Conservation (phyloP, 2,888 invertebrate species). For the Elaeidobius kamerunicus region DNA sequence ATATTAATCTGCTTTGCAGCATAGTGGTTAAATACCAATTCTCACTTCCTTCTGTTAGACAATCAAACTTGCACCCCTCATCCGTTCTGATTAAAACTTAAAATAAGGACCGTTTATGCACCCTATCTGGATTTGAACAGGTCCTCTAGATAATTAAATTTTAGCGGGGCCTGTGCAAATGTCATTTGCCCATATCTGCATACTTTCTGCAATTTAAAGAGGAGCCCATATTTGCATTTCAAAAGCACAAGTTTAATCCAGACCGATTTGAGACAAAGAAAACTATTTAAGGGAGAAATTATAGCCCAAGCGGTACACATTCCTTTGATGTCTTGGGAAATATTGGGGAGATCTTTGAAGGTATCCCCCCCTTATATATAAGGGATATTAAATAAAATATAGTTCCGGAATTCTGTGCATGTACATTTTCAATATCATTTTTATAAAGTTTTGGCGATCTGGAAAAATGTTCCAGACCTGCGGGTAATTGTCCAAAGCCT, state of each 20-base stretch:
- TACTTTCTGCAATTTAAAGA: conserved; percentile 25
- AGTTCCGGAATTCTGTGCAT: too few species aligned
- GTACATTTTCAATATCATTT: too few species aligned
- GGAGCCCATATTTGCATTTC: conserved; percentile 23
- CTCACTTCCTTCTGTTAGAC: conserved; percentile 16
- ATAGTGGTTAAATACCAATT: conserved; percentile 24
- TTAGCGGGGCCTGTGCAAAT: conserved; percentile 24
- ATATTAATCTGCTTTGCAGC: conserved; percentile 2
- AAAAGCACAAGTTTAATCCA: conserved; percentile 23
- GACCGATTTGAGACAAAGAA: conserved; percentile 28
- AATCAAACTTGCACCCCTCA: conserved; percentile 17
- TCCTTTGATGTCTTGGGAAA: conserved; percentile 29
- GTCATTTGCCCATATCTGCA: conserved; percentile 25
- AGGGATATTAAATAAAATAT: too few species aligned
- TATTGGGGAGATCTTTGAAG: too few species aligned
- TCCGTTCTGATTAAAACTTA: conserved; percentile 19
- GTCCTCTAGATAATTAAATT: conserved; percentile 30
- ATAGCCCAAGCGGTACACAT: conserved; percentile 17
- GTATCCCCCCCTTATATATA: too few species aligned
- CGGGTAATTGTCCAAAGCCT: too few species aligned
- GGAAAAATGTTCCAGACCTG: too few species aligned
- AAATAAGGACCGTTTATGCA: conserved; percentile 23
- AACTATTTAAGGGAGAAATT: conserved; percentile 27
- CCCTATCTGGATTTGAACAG: conserved; percentile 31
- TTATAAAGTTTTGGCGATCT: too few species aligned